Conservation (phyloP, 2,888 invertebrate species). For the Aleiodes testaceus region DNA sequence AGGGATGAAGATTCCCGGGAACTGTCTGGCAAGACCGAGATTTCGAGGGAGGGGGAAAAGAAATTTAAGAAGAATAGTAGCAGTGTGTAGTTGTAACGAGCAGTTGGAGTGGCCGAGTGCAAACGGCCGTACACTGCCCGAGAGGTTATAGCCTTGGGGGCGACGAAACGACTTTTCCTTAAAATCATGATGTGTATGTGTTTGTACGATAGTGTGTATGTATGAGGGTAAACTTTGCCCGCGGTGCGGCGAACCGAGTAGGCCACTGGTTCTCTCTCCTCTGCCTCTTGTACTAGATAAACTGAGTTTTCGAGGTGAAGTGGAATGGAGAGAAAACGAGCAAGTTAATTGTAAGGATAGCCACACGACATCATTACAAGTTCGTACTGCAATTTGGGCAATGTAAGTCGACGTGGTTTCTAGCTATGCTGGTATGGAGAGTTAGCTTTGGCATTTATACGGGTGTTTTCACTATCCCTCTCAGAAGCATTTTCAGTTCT, state of each 20-base stretch:
- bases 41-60: not conserved
- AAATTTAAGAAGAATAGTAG: constrained; percentile 1
- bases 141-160: constrained; percentile 36
- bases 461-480: constrained; percentile 1
- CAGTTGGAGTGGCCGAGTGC: constrained; percentile 31
- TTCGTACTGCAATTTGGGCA: constrained; percentile 34
- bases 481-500: not conserved
- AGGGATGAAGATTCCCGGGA: constrained; percentile 38
- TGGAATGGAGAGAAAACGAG: constrained; percentile 34
- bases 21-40: constrained; percentile 11
- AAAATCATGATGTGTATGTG: constrained; percentile 21
- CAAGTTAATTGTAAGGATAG: constrained; percentile 38
- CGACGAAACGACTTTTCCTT: constrained; percentile 38
- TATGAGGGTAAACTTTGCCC: constrained; percentile 25
- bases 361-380: constrained; percentile 34
- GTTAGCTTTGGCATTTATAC: constrained; percentile 26
- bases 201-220: constrained; percentile 9
- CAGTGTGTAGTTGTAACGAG: constrained; percentile 32
- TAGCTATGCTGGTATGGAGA: constrained; percentile 9
- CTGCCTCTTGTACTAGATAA: constrained; percentile 12
- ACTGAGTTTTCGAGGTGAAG: constrained; percentile 25
- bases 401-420: constrained; percentile 33
- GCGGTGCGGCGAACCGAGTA: constrained; percentile 29
- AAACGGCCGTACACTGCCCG: constrained; percentile 32
- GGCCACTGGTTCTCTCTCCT: constrained; percentile 3